These are phyloP conservation scores for Chouioia cunea DNA, from an alignment of 2,888 invertebrate genomes.

Conservation along the genomic window DNA sequence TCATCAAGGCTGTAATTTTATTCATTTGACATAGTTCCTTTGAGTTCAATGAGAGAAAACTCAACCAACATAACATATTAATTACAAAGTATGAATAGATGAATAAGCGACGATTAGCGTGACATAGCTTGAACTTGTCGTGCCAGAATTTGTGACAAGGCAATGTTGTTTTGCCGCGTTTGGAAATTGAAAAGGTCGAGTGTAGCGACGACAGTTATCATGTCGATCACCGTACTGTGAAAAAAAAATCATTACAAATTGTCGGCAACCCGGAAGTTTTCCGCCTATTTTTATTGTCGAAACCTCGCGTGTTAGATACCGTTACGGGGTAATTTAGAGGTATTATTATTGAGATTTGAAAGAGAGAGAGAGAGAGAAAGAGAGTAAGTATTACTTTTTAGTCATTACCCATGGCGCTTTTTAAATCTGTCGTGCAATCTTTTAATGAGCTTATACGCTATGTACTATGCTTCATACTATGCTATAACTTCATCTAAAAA, in stretches of 20 bases:
- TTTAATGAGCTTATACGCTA: too few relatives aligned
- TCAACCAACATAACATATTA: too few relatives aligned
- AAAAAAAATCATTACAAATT: conserved; percentile 46
- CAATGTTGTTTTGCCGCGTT: conserved; percentile 31
- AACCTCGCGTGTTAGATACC: conserved; percentile 30
- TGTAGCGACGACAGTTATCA: conserved; percentile 19
- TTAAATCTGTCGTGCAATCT: too few relatives aligned
- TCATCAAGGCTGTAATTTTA: too few relatives aligned
- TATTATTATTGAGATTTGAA: conserved; percentile 34
- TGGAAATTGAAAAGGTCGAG: conserved; percentile 51
- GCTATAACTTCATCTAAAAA: too few relatives aligned
- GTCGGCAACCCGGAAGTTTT: conserved; percentile 29
- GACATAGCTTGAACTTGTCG: conserved; percentile 44
- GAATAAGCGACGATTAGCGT: conserved; percentile 50
- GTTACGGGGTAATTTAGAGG: conserved; percentile 28
- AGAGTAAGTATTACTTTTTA: too few relatives aligned
- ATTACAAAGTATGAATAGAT: too few relatives aligned
- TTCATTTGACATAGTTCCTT: too few relatives aligned
- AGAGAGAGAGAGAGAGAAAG: conserved; percentile 6
- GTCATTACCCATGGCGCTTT: too few relatives aligned
- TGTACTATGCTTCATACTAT: too few relatives aligned
- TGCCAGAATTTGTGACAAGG: conserved; percentile 39
- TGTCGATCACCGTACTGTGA: conserved; percentile 46
- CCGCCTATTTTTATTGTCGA: conserved; percentile 28
- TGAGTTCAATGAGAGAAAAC: too few relatives aligned